Conservation (phyloP, 2,888 invertebrate species). For the Malachius bipustulatus region DNA sequence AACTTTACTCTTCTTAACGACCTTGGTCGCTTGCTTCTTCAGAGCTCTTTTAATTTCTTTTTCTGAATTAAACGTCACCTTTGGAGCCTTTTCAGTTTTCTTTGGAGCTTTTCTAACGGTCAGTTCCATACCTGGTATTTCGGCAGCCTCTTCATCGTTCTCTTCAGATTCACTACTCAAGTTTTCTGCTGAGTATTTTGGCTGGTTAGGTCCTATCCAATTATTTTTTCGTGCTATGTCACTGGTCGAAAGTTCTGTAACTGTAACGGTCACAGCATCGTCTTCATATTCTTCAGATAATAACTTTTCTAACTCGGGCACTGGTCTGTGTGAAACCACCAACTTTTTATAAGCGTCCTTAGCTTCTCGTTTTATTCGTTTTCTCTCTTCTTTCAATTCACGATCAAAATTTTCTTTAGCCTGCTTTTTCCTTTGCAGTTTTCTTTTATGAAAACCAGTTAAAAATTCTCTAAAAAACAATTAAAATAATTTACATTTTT, state of each 20-base stretch:
- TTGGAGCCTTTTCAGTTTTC: slow-evolving; percentile 28
- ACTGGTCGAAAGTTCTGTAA: slow-evolving; percentile 59
- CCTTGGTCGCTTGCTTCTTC: slow-evolving; percentile 59
- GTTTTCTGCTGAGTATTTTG: slow-evolving; percentile 28
- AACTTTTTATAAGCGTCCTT: slow-evolving; percentile 60
- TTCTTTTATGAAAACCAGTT: slow-evolving; percentile 70
- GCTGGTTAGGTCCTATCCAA: slow-evolving; percentile 60
- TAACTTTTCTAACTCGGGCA: slow-evolving; percentile 57
- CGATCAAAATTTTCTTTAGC: slow-evolving; percentile 60
- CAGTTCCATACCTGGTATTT: slow-evolving; percentile 41
- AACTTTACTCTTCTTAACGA: slow-evolving; percentile 63
- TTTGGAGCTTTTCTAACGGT: slow-evolving; percentile 21
- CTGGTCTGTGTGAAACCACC: slow-evolving; percentile 56
- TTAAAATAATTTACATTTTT: slow-evolving; percentile 12
- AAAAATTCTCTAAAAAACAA: slow-evolving; percentile 55
- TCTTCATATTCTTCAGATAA: slow-evolving; percentile 62
- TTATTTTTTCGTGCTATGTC: slow-evolving; percentile 58
- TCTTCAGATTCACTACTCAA: slow-evolving; percentile 25
- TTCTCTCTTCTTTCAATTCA: slow-evolving; percentile 62
- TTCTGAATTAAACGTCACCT: slow-evolving; percentile 39
- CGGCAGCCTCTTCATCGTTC: slow-evolving; percentile 27
- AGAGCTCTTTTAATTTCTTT: slow-evolving; percentile 59
- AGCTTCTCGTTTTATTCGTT: slow-evolving; percentile 62
- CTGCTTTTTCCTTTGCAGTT: slow-evolving; percentile 60
- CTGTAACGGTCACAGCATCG: slow-evolving; percentile 66